Evolutionary conservation across 2,888 invertebrate species (phyloP).

Genomic region (Podabrus alpinus): DNA sequence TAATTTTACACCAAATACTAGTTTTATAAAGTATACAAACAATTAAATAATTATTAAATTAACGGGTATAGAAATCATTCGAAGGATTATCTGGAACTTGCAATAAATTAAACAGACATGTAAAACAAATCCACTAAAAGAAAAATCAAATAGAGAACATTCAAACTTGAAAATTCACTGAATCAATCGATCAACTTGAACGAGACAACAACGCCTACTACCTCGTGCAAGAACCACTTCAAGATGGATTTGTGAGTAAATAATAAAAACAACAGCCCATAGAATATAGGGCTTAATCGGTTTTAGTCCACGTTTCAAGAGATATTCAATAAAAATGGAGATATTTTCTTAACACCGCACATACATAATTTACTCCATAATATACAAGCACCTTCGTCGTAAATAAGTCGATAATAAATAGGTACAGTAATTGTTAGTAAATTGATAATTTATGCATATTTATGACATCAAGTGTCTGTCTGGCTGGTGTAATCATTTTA

Average conservation of each 20-base stretch:
- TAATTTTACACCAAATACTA: not conserved
- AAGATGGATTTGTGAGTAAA: slow-evolving; percentile 37
- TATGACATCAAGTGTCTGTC: not conserved
- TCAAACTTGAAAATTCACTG: slow-evolving; percentile 46
- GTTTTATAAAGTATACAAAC: too few relatives aligned
- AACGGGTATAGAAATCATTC: not conserved
- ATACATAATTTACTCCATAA: not conserved
- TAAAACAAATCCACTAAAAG: not conserved
- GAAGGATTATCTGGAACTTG: not conserved
- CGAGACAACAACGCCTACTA: slow-evolving; percentile 41
- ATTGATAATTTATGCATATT: not conserved
- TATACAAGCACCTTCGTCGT: not conserved
- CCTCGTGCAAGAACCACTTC: slow-evolving; percentile 42
- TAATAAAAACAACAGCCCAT: slow-evolving; percentile 4
- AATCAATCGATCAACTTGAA: slow-evolving; percentile 44
- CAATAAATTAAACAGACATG: not conserved
- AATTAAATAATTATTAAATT: too few relatives aligned
- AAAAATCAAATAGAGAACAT: slow-evolving; percentile 41
- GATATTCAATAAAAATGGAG: not conserved
- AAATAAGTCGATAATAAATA: not conserved
- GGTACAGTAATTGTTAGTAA: not conserved
- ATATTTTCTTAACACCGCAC: not conserved
- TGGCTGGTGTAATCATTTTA: not conserved
- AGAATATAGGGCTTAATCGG: not conserved
- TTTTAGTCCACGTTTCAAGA: not conserved